Conservation (phyloP, 2,797 vertebrate genomes). For the Setipinna tenuifilis region DNA sequence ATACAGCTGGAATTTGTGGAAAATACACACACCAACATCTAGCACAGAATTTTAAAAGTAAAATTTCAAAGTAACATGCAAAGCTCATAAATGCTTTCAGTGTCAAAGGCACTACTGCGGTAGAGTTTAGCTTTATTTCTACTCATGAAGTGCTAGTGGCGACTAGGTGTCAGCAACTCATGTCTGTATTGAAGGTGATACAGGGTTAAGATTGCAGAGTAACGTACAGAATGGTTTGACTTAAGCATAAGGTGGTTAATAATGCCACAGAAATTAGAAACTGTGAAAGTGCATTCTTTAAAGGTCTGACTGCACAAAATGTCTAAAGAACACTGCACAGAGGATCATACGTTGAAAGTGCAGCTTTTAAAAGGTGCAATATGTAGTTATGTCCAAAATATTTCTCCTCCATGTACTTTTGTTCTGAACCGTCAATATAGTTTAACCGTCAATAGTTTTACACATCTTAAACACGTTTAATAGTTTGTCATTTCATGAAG, state of each 20-base stretch:
- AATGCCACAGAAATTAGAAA: too few species aligned
- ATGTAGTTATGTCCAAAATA: background rate
- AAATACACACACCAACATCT: background rate
- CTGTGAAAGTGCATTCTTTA: too few species aligned
- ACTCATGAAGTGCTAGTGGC: background rate
- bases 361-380: conserved; percentile 2
- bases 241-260: background rate
- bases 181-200: background rate
- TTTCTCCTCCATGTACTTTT: background rate
- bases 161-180: background rate
- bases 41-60: background rate
- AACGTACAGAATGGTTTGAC: background rate
- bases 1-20: background rate
- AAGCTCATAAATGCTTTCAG: background rate
- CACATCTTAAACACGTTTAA: too few species aligned
- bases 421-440: background rate
- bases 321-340: background rate
- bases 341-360: background rate
- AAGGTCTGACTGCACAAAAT: background rate
- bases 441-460: too few species aligned
- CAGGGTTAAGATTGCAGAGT: background rate
- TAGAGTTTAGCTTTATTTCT: background rate
- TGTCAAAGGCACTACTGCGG: background rate
- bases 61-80: background rate
- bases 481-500: background rate